A percentile compares a stretch with the other conserved stretches of the same genome.
phyloP scores from a whole-genome alignment of 2,113 vertebrate genomes.

The Glaucidium brasilianum region DNA sequence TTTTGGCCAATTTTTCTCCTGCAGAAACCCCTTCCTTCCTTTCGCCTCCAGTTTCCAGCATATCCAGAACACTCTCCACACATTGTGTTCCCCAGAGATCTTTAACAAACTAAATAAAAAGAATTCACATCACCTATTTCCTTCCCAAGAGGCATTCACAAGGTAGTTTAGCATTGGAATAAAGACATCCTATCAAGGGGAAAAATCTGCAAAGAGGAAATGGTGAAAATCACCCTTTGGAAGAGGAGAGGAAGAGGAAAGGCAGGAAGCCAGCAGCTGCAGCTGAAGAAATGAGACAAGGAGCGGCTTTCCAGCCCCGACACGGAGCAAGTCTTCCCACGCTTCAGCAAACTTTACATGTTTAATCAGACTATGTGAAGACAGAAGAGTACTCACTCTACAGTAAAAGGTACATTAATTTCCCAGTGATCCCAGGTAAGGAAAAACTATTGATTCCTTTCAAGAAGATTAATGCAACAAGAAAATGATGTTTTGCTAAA shows the following conservation, averaged over 20 bases:
- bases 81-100: not conserved
- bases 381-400: not conserved
- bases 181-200: conserved; percentile 24
- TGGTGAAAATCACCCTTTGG: conserved; percentile 16
- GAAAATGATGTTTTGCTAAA: not conserved
- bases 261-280: conserved; percentile 37
- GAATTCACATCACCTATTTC: conserved; percentile 12
- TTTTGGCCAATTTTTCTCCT: not conserved
- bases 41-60: not conserved
- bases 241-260: conserved; percentile 4
- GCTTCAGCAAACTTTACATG: not conserved
- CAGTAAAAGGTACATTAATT: not conserved
- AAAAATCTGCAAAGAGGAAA: conserved; percentile 23
- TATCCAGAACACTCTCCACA: not conserved
- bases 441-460: not conserved
- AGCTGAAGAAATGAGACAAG: conserved; percentile 20
- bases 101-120: not conserved
- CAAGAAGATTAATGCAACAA: not conserved
- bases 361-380: not conserved
- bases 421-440: not conserved
- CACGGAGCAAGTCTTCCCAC: not conserved
- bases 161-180: not conserved
- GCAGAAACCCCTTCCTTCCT: not conserved
- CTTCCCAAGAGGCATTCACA: not conserved
- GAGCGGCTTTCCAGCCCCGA: not conserved